A percentile compares a stretch with the other conserved stretches of the same genome.
phyloP scores from a whole-genome alignment of 2,888 invertebrate genomes.

The Linnaemya tessellans region DNA sequence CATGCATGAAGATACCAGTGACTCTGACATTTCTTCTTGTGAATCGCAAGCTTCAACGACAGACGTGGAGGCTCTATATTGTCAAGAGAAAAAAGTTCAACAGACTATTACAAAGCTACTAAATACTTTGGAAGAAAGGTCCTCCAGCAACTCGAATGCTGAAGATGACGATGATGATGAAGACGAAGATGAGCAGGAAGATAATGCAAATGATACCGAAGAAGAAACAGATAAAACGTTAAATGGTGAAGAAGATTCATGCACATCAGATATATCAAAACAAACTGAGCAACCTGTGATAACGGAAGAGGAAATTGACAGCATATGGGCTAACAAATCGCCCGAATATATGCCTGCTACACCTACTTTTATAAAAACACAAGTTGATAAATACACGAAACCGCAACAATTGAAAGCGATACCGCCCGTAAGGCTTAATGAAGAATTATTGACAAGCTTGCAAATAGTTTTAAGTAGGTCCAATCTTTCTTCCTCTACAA shows the following conservation, averaged over 20 bases:
- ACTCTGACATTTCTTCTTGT: slow-evolving; percentile 80
- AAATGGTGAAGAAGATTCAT: slow-evolving; percentile 55
- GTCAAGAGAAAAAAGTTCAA: slow-evolving; percentile 70
- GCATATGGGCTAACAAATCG: slow-evolving; percentile 78
- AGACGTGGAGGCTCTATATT: slow-evolving; percentile 74
- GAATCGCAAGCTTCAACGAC: slow-evolving; percentile 80
- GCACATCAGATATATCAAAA: slow-evolving; percentile 28
- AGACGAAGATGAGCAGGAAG: slow-evolving; percentile 73
- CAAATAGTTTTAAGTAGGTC: slow-evolving; percentile 72
- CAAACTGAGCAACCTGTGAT: slow-evolving; percentile 23
- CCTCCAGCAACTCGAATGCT: slow-evolving; percentile 80
- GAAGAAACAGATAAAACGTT: slow-evolving; percentile 14
- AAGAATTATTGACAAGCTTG: slow-evolving; percentile 68
- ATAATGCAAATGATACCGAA: neutral
- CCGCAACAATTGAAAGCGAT: slow-evolving; percentile 72
- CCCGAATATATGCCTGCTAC: slow-evolving; percentile 78
- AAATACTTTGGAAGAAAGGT: slow-evolving; percentile 76
- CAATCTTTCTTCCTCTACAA: slow-evolving; percentile 24
- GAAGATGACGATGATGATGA: slow-evolving; percentile 79
- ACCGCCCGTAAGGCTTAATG: slow-evolving; percentile 74
- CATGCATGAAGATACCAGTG: slow-evolving; percentile 78
- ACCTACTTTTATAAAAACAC: slow-evolving; percentile 76
- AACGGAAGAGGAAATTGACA: slow-evolving; percentile 76
- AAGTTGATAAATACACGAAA: slow-evolving; percentile 74
- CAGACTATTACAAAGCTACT: slow-evolving; percentile 78